Conservation (phyloP, 2,113 vertebrate species). For the Sinocyclocheilus grahami region DNA sequence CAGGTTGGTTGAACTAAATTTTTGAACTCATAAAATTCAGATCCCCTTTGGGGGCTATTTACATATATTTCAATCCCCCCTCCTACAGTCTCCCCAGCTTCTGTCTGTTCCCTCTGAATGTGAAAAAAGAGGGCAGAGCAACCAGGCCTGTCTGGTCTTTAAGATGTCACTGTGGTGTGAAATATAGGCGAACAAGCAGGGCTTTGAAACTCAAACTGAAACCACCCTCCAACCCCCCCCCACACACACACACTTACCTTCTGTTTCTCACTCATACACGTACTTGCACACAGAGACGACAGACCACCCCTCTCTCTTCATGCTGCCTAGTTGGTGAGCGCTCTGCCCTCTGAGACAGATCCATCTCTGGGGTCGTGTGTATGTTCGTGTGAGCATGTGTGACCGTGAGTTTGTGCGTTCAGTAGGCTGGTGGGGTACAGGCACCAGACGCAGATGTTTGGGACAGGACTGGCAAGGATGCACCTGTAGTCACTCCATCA, state of each 20-base stretch:
- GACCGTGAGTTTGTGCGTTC: conserved; percentile 16
- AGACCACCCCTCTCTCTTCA: conserved; percentile 10
- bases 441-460: conserved; percentile 40
- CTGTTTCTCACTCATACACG: conserved; percentile 32
- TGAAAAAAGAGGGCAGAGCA: conserved; percentile 75
- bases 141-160: conserved; percentile 78
- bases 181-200: conserved; percentile 77
- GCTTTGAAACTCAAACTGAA: conserved; percentile 76
- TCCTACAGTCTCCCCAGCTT: conserved; percentile 52
- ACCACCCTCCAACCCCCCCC: conserved; percentile 36
- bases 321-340: conserved; percentile 48
- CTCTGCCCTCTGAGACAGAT: conserved; percentile 43
- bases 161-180: conserved; percentile 81
- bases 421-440: conserved; percentile 9
- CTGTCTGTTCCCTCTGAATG: conserved; percentile 74
- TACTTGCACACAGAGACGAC: conserved; percentile 50
- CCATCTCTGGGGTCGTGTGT: conserved; percentile 9
- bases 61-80: conserved; percentile 77
- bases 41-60: conserved; percentile 84
- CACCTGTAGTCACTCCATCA: conserved; percentile 40
- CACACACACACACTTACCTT: conserved; percentile 47
- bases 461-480: background rate
- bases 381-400: conserved; percentile 7
- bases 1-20: conserved; percentile 87
- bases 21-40: conserved; percentile 85